Percentiles rank a stretch among this genome's conserved stretches.
Conservation (phyloP, 2,888 invertebrate genomes). For the Busseola fusca region DNA sequence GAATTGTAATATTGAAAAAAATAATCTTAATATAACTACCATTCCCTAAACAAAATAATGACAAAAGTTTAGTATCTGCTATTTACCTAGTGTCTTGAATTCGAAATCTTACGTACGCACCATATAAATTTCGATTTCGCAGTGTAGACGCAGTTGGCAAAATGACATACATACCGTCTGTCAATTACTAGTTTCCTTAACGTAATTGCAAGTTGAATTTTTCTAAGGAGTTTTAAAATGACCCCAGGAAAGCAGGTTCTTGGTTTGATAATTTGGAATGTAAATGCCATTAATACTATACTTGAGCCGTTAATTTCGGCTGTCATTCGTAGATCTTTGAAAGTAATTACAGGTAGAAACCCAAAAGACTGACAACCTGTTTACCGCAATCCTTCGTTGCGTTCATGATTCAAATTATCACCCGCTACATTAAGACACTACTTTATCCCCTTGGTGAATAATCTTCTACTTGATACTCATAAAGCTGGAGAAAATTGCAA, state of each 20-base stretch:
- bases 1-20: not conserved
- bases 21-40: not conserved
- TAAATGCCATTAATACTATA: not conserved
- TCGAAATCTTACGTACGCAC: constrained; percentile 7
- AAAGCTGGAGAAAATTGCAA: too few species aligned
- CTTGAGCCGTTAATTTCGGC: too few species aligned
- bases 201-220: not conserved
- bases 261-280: not conserved
- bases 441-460: too few species aligned
- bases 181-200: constrained; percentile 9
- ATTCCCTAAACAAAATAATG: constrained; percentile 7
- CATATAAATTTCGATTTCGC: not conserved
- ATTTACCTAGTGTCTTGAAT: too few species aligned
- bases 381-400: too few species aligned
- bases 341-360: too few species aligned
- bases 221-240: constrained; percentile 1
- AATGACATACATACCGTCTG: constrained; percentile 2
- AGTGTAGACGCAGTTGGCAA: constrained; percentile 2
- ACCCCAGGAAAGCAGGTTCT: constrained; percentile 18
- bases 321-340: too few species aligned
- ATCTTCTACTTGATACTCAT: too few species aligned
- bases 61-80: constrained; percentile 4
- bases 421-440: too few species aligned
- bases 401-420: too few species aligned
- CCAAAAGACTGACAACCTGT: too few species aligned